Base-by-base conservation (phyloP, 1,140 invertebrate genomes). In the Diprion similis region DNA sequence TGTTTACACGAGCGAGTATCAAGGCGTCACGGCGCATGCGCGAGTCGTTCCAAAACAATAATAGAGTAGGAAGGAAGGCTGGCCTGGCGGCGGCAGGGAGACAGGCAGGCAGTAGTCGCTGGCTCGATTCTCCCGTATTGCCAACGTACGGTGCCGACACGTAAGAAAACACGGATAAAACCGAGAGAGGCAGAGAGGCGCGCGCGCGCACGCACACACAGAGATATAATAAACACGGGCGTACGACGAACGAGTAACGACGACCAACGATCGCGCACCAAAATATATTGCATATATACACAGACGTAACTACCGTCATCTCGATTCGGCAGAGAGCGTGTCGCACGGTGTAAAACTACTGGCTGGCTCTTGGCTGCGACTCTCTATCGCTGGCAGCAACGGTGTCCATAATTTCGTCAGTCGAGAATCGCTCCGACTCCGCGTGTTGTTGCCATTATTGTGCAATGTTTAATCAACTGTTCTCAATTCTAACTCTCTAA, bases 1-100 rank as follows among this genome's bases (percentile, higher is more conserved):
- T 88, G 86, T 88, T 88, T 88, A 88, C 84, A 86, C 80, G 80
- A 82, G 78, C 74, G 73, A 70, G 75, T 71, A 51, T 68, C 71
- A 71, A 46, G 19, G 15, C 9, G 47, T 10, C 66, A 68, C 66
- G 71, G 82, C 87, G 86, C 87, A 86, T 87, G 87, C 86, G 87
- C 80, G 19, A 59, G 75, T 65, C 75, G 77, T 78, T 59, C 81
- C 84, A 87, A 88, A 88, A 88, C 84, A 88, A 87, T 87, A 88
- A 87, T 86, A 87, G 80, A 85, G 85, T 83, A 78, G 83, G 83
- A 88, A 85, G 82, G 84, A 85, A 81, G 81, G 80, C 82, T 85
- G 82, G 80, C 81, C 76, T 79, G 51, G 51, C 51, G 51, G 51
- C n/a, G 51, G 6, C n/a, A 11, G 51, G n/a, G n/a, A 13, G 51